Evolutionary conservation across 2,797 vertebrate genomes (phyloP).

Genomic region (Chaunax sp.): DNA sequence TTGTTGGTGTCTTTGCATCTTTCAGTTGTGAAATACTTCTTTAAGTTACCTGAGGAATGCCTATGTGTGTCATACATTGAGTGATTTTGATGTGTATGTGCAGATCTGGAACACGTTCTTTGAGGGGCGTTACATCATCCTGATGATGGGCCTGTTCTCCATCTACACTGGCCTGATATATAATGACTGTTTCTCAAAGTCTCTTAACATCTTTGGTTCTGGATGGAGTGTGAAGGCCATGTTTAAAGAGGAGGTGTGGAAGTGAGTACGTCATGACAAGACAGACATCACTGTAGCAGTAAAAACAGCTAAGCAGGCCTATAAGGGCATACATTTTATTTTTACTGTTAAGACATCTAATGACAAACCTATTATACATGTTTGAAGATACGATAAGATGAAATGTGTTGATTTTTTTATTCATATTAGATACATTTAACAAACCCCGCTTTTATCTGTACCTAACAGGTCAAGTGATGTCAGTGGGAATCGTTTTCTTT

Average conservation of each 20-base stretch:
- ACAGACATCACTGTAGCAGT: not conserved
- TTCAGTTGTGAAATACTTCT: not conserved
- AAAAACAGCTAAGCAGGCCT: not conserved
- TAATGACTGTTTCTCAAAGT: slow-evolving; percentile 99
- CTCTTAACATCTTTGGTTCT: slow-evolving; percentile 93
- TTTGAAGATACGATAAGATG: slow-evolving; percentile 2
- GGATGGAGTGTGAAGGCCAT: slow-evolving; percentile 91
- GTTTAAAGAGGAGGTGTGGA: slow-evolving; percentile 82
- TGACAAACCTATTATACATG: not conserved
- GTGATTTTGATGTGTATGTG: slow-evolving; percentile 13
- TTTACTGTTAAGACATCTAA: not conserved
- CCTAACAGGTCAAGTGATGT: slow-evolving; percentile 42
- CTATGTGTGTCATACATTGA: not conserved
- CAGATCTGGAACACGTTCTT: slow-evolving; percentile 96
- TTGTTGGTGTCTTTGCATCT: not conserved
- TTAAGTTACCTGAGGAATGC: accelerated
- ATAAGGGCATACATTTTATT: too few relatives aligned
- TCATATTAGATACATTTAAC: not conserved
- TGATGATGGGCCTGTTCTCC: slow-evolving; percentile 97
- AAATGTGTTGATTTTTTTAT: not conserved
- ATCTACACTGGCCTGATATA: slow-evolving; percentile 97
- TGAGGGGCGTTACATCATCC: slow-evolving; percentile 94
- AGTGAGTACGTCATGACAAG: slow-evolving; percentile 78
- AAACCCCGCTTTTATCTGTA: slow-evolving; percentile 23
- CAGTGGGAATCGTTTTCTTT: slow-evolving; percentile 65